These are phyloP conservation scores for Eurypyga helias DNA, from an alignment of 2,113 vertebrate genomes.

Conservation along the genomic window DNA sequence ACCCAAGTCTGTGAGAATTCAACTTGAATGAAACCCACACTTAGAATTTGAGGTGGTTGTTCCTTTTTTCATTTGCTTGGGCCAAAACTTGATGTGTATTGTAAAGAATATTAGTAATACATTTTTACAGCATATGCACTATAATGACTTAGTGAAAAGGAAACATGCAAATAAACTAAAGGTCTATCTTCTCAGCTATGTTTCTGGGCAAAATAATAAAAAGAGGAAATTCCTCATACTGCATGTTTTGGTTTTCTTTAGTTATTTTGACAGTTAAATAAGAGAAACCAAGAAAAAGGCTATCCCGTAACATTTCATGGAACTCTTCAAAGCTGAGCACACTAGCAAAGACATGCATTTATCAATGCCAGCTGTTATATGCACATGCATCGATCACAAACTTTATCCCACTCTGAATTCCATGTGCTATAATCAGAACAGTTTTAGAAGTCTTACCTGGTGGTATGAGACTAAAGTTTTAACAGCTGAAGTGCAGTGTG, in stretches of 20 bases:
- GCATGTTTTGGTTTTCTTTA: neutral
- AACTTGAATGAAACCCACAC: neutral
- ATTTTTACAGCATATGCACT: neutral
- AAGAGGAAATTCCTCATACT: neutral
- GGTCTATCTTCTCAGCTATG: neutral
- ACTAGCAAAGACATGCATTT: neutral
- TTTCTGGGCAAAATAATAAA: neutral
- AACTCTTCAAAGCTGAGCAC: neutral
- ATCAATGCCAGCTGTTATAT: neutral
- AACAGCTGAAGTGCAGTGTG: neutral
- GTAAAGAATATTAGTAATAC: neutral
- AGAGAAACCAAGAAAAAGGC: neutral
- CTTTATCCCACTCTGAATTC: neutral
- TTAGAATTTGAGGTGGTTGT: neutral
- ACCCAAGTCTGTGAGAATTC: neutral
- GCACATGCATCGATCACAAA: neutral
- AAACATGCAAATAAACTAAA: neutral
- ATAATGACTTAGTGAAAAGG: neutral
- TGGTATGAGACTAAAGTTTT: neutral
- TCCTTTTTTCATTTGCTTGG: neutral
- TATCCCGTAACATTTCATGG: neutral
- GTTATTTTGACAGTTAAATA: neutral
- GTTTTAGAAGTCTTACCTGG: neutral
- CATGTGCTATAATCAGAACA: neutral
- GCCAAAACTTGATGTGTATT: neutral